Evolutionary conservation across 2,797 vertebrate species (phyloP).

Genomic region (Lateolabrax maculatus): DNA sequence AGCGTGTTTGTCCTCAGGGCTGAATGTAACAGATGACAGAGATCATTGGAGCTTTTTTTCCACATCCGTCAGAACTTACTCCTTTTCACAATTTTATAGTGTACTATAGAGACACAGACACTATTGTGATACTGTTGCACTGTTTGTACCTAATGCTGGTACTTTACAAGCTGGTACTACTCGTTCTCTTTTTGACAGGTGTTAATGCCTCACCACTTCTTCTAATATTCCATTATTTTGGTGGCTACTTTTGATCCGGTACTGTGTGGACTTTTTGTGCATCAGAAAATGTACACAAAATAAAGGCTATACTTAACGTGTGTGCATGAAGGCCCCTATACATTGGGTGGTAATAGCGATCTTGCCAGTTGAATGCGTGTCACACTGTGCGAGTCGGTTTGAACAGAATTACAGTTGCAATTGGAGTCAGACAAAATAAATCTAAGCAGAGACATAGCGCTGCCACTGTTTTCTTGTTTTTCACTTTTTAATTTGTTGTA

Average conservation of each 20-base stretch:
- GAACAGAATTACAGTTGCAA: background rate
- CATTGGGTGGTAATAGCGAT: background rate
- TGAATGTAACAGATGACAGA: conserved; percentile 79
- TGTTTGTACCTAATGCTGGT: conserved; percentile 55
- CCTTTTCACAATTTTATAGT: conserved; percentile 55
- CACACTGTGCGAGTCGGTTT: background rate
- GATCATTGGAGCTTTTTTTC: conserved; percentile 68
- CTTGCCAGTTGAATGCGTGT: background rate
- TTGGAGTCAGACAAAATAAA: background rate
- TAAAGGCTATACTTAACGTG: background rate
- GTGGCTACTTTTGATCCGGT: conserved; percentile 23
- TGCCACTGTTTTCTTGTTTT: background rate
- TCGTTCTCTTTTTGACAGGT: conserved; percentile 50
- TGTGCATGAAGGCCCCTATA: background rate
- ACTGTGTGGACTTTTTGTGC: background rate
- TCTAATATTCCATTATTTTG: conserved; percentile 23
- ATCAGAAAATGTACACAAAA: background rate
- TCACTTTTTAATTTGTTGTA: background rate
- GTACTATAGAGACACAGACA: conserved; percentile 57
- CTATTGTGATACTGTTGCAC: conserved; percentile 46
- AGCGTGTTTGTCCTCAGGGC: conserved; percentile 77
- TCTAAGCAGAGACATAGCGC: background rate
- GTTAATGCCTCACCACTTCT: conserved; percentile 39
- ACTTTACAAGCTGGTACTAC: conserved; percentile 56
- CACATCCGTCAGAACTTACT: conserved; percentile 68